These are phyloP conservation scores for Lasioglossum morio DNA, from an alignment of 2,888 invertebrate genomes.

Conservation along the genomic window DNA sequence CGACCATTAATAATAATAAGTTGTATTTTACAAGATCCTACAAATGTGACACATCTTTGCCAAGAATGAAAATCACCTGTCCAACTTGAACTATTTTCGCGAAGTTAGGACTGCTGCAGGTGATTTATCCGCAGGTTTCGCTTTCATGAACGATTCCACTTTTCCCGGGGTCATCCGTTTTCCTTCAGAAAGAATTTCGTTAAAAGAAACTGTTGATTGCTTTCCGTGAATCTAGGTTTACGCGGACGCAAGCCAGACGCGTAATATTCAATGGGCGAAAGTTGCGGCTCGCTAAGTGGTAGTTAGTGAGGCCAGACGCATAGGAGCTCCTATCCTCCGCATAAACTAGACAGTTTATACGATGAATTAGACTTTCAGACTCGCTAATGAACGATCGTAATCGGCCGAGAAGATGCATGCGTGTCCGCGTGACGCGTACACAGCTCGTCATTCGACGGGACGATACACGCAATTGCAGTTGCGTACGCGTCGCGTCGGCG, in stretches of 20 bases:
- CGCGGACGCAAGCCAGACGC: background rate
- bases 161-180: background rate
- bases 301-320: slow-evolving; percentile 13
- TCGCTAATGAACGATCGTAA: slow-evolving; percentile 49
- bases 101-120: background rate
- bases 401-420: slow-evolving; percentile 32
- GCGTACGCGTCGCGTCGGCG: slow-evolving; percentile 26
- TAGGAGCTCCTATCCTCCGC: slow-evolving; percentile 14
- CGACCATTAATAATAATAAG: background rate
- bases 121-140: background rate
- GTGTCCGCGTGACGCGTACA: slow-evolving; percentile 16
- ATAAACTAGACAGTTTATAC: slow-evolving; percentile 33
- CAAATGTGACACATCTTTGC: background rate
- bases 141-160: background rate
- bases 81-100: background rate
- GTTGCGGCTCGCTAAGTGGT: slow-evolving; percentile 8
- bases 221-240: background rate
- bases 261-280: background rate
- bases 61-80: background rate
- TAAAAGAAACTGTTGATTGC: background rate
- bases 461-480: slow-evolving; percentile 47
- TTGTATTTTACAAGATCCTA: background rate
- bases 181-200: background rate
- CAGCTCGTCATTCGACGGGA: slow-evolving; percentile 42
- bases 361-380: slow-evolving; percentile 48